Evolutionary conservation across 2,797 vertebrate genomes (phyloP), one percentile per base, ranked within the genome.

Genomic region (Poeciliopsis paucimaculata): DNA sequence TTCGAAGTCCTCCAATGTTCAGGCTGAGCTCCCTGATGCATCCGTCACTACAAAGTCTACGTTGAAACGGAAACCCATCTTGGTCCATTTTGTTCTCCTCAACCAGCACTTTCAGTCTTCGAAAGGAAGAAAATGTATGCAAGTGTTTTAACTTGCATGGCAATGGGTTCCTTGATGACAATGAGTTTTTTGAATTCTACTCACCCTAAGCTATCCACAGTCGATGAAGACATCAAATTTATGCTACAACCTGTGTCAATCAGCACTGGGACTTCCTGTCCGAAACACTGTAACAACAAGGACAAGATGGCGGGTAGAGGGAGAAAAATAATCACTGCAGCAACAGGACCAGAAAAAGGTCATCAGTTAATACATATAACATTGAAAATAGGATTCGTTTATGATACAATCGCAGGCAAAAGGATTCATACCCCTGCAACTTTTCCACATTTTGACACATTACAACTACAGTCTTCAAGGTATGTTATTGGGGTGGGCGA

Each of bases 181-280:
- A 62, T 18, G 6, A 11, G 31, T 3, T 15, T 11, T 49, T 53
- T 18, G 18, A 66, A 12, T 39, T 66, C 34, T 9, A 66, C 62
- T 34, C 94, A 97, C 97, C 97, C 96, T 23, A 97, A 89, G 89
- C 95, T 95, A 81, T 97, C 96, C 86, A 96, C 91, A 68, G 95
- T 97, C 31, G 88, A 89, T 0, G 95, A 95, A 0, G 97, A 97
- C 86, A 98, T 96, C 84, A 98, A 90, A 92, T 96, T 97, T 85
- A 95, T 89, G 39, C 89, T 96, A 1, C 95, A 97, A 82, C 96
- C 96, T 0, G 97, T 97, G 92, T 98, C 96, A 83, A 98, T 95
- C 91, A 96, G 85, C 0, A 96, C 90, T 73, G 94, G 95, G 82
- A 96, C 78, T 75, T 97, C 96, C 90, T 95, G 96, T 74, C 96